These are phyloP conservation scores for Poecilia gillii DNA, from an alignment of 2,797 vertebrate species.

Conservation along the genomic window DNA sequence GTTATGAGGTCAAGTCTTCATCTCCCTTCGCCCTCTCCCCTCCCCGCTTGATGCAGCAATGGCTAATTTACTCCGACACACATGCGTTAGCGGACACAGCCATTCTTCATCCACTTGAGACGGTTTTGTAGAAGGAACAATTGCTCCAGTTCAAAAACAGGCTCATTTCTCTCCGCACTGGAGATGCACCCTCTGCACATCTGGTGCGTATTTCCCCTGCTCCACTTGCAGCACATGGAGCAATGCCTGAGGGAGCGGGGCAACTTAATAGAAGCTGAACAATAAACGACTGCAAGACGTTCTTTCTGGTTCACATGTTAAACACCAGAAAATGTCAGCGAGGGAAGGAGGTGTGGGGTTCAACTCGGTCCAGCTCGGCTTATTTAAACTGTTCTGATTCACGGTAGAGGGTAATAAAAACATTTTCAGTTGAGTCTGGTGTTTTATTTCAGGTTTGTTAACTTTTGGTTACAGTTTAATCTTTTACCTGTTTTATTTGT, in stretches of 20 bases:
- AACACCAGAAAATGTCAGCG: not conserved
- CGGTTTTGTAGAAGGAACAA: constrained; percentile 7
- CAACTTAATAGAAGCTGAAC: not conserved
- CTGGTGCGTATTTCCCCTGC: constrained; percentile 28
- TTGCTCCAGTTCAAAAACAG: not conserved
- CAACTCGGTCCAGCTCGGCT: not conserved
- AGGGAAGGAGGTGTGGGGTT: not conserved
- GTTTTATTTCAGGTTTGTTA: not conserved
- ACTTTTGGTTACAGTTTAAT: not conserved
- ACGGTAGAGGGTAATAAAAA: not conserved
- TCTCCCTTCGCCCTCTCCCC: not conserved
- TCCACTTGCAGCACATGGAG: constrained; percentile 2
- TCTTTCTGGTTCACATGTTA: not conserved
- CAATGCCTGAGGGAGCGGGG: constrained; percentile 2
- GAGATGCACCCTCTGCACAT: constrained; percentile 42
- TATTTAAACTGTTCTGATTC: not conserved
- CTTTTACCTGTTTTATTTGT: not conserved
- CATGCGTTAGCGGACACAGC: not conserved
- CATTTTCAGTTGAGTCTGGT: not conserved
- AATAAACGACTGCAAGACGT: not conserved
- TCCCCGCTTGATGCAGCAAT: constrained; percentile 26
- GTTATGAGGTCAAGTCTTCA: constrained; percentile 46
- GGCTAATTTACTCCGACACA: constrained; percentile 14
- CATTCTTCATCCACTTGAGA: not conserved
- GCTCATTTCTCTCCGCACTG: constrained; percentile 31